These are phyloP conservation scores for Matsumyia berberina DNA, from an alignment of 2,888 invertebrate species.

Conservation along the genomic window DNA sequence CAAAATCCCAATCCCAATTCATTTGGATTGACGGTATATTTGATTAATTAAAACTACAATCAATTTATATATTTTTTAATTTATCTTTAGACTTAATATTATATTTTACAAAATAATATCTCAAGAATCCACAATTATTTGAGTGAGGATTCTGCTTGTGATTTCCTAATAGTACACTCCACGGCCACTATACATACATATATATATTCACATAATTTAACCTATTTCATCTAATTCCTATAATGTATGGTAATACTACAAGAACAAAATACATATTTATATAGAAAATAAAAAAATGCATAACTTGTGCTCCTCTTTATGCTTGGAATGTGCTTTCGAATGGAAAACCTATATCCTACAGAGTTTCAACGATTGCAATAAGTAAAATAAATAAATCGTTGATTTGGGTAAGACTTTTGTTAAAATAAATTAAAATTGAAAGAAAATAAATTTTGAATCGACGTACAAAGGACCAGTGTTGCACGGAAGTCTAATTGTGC, in stretches of 20 bases:
- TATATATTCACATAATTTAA: slow-evolving; percentile 33
- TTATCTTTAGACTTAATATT: slow-evolving; percentile 32
- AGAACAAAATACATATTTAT: slow-evolving; percentile 28
- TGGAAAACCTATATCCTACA: slow-evolving; percentile 27
- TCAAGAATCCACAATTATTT: slow-evolving; percentile 28
- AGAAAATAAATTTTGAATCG: slow-evolving; percentile 33
- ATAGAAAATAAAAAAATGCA: slow-evolving; percentile 56
- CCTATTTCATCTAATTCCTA: slow-evolving; percentile 25
- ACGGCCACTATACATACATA: slow-evolving; percentile 27
- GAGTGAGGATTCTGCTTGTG: slow-evolving; percentile 2
- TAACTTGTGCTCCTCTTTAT: slow-evolving; percentile 65
- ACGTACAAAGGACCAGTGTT: slow-evolving; percentile 43
- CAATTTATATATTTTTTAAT: slow-evolving; percentile 10
- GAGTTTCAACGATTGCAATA: slow-evolving; percentile 22
- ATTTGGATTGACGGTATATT: slow-evolving; percentile 33
- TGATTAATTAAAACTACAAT: slow-evolving; percentile 58
- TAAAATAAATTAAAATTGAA: slow-evolving; percentile 25
- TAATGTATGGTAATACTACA: slow-evolving; percentile 2
- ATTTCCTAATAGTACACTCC: slow-evolving; percentile 11
- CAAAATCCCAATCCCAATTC: slow-evolving; percentile 33
- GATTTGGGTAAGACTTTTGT: slow-evolving; percentile 11
- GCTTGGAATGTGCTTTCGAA: slow-evolving; percentile 71
- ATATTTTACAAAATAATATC: slow-evolving; percentile 60
- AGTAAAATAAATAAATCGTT: slow-evolving; percentile 49
- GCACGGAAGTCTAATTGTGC: slow-evolving; percentile 39